Evolutionary conservation across 1,140 invertebrate species (phyloP), one percentile per base, ranked within the genome.

Genomic region (Zaprionus ghesquierei): DNA sequence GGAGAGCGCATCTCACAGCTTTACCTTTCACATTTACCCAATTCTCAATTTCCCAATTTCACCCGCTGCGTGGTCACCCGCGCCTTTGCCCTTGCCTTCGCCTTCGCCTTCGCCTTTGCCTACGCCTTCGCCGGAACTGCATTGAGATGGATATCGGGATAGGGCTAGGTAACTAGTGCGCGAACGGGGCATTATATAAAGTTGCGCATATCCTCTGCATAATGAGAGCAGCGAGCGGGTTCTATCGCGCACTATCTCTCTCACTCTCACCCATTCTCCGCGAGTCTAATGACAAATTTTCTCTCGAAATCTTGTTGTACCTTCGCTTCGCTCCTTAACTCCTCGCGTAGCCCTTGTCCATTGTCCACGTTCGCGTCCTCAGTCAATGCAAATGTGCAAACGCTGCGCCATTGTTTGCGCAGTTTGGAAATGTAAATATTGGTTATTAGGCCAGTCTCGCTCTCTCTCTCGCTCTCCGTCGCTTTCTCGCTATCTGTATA

Each of bases 181-280:
- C 29, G 59, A 68, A 74, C 71, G 31, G 65, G 69, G 58, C 76
- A 79, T 82, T 87, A 81, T 77, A 72, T 78, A 78, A 75, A 74
- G 44, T 71, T 74, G 50, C 72, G 82, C 72, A 80, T 69, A 31
- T 27, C 33, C 60, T 60, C 27, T 5, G 18, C 46, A 54, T 46
- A 54, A 54, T 62, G 58, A 69, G 44, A 61, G 55, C 31, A 29
- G 60, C 62, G 69, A 77, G 73, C 73, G 73, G 69, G 74, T 77
- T 69, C 71, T 31, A 70, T 46, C 68, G 38, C 31, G 41, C 15
- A 9, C n/a, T 38, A 2, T 54, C 53, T 29, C 51, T n/a, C 5
- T 31, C 27, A 23, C 18, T 23, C 20, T 49, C 31, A 2, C 27
- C 13, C 35, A 1, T 41, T 13, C 18, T 25, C 13, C 49, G 46